Conservation (phyloP, 2,113 vertebrate genomes). For the Eurystomus gularis region DNA sequence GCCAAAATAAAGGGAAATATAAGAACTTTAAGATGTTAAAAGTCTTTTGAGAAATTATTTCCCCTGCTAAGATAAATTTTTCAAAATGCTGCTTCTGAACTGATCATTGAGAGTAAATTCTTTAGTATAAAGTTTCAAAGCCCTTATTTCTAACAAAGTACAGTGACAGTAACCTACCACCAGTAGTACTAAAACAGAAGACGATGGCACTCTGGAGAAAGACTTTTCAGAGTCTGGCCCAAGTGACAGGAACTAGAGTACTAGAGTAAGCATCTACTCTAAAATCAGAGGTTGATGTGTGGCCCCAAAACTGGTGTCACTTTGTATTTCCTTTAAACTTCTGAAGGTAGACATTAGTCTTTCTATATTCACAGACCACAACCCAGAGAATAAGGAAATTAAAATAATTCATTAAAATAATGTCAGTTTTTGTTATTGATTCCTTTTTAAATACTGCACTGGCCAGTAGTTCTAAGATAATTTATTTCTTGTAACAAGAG, state of each 20-base stretch:
- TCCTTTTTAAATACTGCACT: background rate
- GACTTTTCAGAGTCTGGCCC: background rate
- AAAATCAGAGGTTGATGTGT: background rate
- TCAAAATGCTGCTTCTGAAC: background rate
- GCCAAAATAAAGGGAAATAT: background rate
- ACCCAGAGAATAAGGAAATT: background rate
- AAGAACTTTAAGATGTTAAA: background rate
- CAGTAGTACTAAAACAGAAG: background rate
- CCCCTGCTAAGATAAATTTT: background rate
- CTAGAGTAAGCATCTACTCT: background rate
- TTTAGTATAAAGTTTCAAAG: background rate
- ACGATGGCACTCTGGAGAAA: background rate
- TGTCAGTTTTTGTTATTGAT: background rate
- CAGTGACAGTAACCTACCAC: background rate
- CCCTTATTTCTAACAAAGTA: background rate
- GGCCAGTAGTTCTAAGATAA: background rate
- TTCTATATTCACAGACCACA: background rate
- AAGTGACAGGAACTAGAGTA: background rate
- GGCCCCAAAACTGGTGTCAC: background rate
- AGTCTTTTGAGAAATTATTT: background rate
- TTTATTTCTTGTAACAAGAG: background rate
- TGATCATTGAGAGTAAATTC: background rate
- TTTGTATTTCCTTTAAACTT: background rate
- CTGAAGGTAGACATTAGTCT: background rate
- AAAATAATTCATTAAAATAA: background rate